These are phyloP conservation scores for Bilobella aurantiaca DNA, from an alignment of 1,140 invertebrate species.

Conservation along the genomic window DNA sequence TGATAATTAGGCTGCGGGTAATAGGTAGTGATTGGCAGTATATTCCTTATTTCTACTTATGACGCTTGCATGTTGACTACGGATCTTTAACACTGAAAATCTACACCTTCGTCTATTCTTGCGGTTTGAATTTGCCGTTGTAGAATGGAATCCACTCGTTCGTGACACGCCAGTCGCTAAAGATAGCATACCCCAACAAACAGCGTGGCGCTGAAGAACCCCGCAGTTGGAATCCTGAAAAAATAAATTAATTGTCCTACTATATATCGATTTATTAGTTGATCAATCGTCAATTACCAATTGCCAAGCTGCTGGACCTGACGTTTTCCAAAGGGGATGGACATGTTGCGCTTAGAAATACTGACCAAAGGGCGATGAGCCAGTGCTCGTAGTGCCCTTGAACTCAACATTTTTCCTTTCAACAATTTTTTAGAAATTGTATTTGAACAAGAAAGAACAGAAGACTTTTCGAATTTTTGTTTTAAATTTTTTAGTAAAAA, in stretches of 20 bases:
- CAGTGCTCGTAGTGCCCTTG: no score
- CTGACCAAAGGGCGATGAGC: no score
- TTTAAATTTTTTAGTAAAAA: no score
- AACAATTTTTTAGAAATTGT: no score
- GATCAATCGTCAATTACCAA: conserved; percentile 11
- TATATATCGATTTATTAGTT: background rate
- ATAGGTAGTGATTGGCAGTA: background rate
- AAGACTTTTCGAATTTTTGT: no score
- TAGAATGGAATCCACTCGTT: conserved; percentile 62
- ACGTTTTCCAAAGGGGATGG: conserved; percentile 15
- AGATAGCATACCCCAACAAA: conserved; percentile 50
- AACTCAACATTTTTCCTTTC: no score
- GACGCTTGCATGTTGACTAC: background rate
- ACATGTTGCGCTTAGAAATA: no score
- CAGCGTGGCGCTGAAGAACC: conserved; percentile 51
- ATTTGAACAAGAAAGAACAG: no score
- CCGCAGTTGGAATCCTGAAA: conserved; percentile 49
- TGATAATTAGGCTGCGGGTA: background rate
- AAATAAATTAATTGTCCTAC: conserved; percentile 18
- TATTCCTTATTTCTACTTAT: background rate
- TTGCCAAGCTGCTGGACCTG: conserved; percentile 27
- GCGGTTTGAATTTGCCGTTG: conserved; percentile 53
- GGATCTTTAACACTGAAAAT: no score
- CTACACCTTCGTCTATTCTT: background rate
- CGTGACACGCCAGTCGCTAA: conserved; percentile 66